These are phyloP conservation scores for Scaptomyza polygonia DNA, from an alignment of 2,888 invertebrate genomes.

Conservation along the genomic window DNA sequence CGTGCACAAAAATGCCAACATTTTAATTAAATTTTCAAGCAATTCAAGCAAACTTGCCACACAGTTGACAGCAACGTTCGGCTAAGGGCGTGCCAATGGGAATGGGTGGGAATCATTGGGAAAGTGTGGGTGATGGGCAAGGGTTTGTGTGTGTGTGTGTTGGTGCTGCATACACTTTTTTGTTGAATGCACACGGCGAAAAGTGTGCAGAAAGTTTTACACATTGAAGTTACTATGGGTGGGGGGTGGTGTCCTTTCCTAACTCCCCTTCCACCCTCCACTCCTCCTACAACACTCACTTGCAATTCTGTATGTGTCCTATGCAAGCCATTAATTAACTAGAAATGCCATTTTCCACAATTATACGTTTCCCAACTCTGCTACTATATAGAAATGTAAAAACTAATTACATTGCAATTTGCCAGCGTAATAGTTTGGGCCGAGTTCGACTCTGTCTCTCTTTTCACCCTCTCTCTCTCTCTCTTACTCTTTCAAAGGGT, in stretches of 20 bases:
- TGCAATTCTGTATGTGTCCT: constrained; percentile 18
- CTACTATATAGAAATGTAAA: constrained; percentile 71
- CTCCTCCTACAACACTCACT: neutral
- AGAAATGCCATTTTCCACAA: constrained; percentile 79
- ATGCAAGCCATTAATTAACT: constrained; percentile 74
- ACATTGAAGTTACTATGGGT: neutral
- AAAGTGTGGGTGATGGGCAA: no score
- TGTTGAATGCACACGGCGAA: constrained; percentile 56
- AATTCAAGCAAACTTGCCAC: constrained; percentile 62
- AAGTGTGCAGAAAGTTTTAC: constrained; percentile 57
- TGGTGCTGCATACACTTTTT: constrained; percentile 35
- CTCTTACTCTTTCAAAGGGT: no score
- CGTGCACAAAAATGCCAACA: constrained; percentile 62
- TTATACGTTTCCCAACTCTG: constrained; percentile 66
- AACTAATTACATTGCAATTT: constrained; percentile 82
- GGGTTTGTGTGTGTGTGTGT: neutral
- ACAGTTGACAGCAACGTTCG: constrained; percentile 46
- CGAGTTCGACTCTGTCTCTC: constrained; percentile 54
- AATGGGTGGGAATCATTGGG: no score
- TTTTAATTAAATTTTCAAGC: constrained; percentile 75
- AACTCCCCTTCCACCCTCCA: neutral
- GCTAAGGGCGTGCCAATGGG: neutral
- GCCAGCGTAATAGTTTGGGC: constrained; percentile 75
- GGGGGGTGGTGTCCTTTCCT: neutral
- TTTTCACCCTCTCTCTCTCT: constrained; percentile 53